Percentiles rank a stretch among this genome's conserved stretches.
These are phyloP conservation scores for Ceryle rudis DNA, from an alignment of 2,797 vertebrate genomes.

Conservation along the genomic window DNA sequence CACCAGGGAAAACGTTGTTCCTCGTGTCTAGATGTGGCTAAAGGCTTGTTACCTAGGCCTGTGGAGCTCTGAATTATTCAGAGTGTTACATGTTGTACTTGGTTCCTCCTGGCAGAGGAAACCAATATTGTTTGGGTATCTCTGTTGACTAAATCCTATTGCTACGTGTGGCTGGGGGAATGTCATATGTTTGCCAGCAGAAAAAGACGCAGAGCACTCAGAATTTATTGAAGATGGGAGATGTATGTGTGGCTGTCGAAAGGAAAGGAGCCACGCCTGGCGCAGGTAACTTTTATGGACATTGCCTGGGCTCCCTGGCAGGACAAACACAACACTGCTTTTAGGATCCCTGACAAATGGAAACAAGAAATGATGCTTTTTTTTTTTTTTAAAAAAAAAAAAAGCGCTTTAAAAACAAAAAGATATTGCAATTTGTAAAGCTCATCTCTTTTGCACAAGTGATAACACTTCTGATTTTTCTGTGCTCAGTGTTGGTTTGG, in stretches of 20 bases:
- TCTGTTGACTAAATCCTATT: not conserved
- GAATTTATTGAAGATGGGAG: not conserved
- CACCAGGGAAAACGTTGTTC: not conserved
- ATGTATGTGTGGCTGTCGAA: not conserved
- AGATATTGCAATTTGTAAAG: not conserved
- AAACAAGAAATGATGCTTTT: not conserved
- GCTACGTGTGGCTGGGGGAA: not conserved
- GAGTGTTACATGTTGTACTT: not conserved
- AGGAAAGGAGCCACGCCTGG: not conserved
- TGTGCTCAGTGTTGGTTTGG: not conserved
- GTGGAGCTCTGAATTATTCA: not conserved
- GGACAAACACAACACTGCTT: fast-evolving
- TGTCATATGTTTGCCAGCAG: not conserved
- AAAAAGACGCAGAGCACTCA: not conserved
- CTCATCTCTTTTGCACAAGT: not conserved
- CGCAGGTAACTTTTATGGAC: not conserved
- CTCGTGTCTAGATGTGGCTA: not conserved
- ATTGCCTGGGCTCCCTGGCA: not conserved
- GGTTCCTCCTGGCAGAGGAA: not conserved
- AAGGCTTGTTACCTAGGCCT: not conserved
- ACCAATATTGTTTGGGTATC: not conserved
- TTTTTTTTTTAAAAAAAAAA: no score
- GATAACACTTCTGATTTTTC: not conserved
- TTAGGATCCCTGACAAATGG: not conserved
- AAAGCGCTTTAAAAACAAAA: not conserved